phyloP scores from a whole-genome alignment of 2,797 vertebrate species.

The Typhlichthys subterraneus region DNA sequence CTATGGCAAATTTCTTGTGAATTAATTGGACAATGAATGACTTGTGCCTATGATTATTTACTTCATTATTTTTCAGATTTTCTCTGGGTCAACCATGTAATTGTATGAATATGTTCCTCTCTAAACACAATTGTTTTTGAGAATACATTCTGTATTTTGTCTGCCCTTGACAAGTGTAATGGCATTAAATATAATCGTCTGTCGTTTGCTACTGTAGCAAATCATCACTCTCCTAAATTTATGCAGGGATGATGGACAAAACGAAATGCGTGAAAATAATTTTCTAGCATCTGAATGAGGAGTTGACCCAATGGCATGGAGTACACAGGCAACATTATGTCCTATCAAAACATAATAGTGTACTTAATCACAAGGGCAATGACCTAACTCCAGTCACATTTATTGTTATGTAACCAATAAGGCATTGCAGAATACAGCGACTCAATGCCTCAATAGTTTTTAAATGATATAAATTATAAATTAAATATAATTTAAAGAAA shows the following conservation, averaged over 20 bases:
- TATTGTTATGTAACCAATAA: too few relatives aligned
- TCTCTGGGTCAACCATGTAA: slow-evolving; percentile 47
- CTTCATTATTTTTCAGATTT: slow-evolving; percentile 39
- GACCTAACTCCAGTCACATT: too few relatives aligned
- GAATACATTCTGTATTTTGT: slow-evolving; percentile 39
- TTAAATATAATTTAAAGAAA: not conserved
- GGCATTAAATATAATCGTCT: slow-evolving; percentile 28
- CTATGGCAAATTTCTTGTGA: slow-evolving; percentile 34
- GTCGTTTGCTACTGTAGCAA: slow-evolving; percentile 12
- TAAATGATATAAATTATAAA: not conserved
- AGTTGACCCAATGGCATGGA: not conserved
- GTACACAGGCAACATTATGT: not conserved
- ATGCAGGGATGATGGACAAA: not conserved
- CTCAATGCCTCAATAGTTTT: not conserved
- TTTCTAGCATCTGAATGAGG: not conserved
- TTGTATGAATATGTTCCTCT: slow-evolving; percentile 39
- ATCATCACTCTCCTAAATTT: not conserved
- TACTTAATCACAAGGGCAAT: not conserved
- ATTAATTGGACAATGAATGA: slow-evolving; percentile 48
- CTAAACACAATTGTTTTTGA: slow-evolving; percentile 45
- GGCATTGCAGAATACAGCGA: too few relatives aligned
- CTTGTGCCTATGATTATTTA: slow-evolving; percentile 49
- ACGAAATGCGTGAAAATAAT: not conserved
- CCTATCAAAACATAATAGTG: not conserved
- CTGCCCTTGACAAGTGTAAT: slow-evolving; percentile 18